Evolutionary conservation across 53 echinoderm and acorn worm genomes (phyloP).

Genomic region (Stichopus horrens): DNA sequence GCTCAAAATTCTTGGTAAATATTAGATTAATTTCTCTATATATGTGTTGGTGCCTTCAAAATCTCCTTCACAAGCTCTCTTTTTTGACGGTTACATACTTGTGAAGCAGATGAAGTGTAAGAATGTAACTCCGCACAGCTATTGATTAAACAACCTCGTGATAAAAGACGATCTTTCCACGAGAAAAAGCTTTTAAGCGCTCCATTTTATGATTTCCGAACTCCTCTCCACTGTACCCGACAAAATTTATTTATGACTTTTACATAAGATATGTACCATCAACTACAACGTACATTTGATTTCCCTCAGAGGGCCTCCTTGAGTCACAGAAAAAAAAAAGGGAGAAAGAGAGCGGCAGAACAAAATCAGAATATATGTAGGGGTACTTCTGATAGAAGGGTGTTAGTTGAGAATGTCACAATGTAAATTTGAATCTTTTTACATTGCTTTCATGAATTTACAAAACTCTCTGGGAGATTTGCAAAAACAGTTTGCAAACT

Average conservation of each 20-base stretch:
- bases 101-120: not conserved
- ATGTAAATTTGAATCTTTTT: not conserved
- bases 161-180: not conserved
- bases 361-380: not conserved
- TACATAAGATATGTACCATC: not conserved
- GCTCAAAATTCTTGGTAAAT: not conserved
- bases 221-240: not conserved
- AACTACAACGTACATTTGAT: not conserved
- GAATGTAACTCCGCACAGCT: not conserved
- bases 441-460: too few species aligned
- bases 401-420: not conserved
- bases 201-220: conserved; percentile 12
- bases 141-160: not conserved
- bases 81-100: not conserved
- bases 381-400: not conserved
- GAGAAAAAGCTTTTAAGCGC: conserved; percentile 12
- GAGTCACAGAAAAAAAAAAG: not conserved
- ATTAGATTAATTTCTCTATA: conserved; percentile 11
- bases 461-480: too few species aligned
- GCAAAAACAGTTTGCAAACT: too few species aligned
- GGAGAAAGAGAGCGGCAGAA: not conserved
- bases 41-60: not conserved
- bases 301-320: not conserved
- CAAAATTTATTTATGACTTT: not conserved
- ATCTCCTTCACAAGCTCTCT: not conserved